Percentiles rank a stretch among this genome's conserved stretches.
These are phyloP conservation scores for Panzeria rudis DNA, from an alignment of 2,888 invertebrate genomes.

Conservation along the genomic window DNA sequence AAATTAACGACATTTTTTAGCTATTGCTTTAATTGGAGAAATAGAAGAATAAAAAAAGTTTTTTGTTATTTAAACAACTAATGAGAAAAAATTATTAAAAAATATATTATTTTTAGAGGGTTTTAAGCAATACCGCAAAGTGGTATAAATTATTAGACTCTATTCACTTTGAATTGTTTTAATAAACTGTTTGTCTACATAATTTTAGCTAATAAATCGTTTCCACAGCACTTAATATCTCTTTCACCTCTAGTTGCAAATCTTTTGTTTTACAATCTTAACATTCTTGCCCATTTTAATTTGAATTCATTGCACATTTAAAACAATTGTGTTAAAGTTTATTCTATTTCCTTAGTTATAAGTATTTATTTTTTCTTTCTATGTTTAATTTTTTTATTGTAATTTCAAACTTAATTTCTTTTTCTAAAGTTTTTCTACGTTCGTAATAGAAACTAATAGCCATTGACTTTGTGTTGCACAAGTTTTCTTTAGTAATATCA, in stretches of 20 bases:
- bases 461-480: conserved; percentile 62
- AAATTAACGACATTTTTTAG: conserved; percentile 53
- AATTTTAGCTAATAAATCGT: conserved; percentile 18
- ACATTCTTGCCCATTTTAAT: conserved; percentile 44
- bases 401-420: conserved; percentile 49
- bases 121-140: conserved; percentile 5
- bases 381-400: conserved; percentile 9
- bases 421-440: conserved; percentile 49
- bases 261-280: background rate
- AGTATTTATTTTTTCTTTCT: conserved; percentile 10
- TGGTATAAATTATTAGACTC: conserved; percentile 19
- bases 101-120: background rate
- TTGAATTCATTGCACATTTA: conserved; percentile 63
- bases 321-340: conserved; percentile 66
- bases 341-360: conserved; percentile 49
- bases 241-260: background rate
- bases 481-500: conserved; percentile 17
- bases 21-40: conserved; percentile 10
- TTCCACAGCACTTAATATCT: background rate
- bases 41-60: background rate
- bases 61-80: background rate
- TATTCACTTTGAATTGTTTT: conserved; percentile 13
- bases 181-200: background rate
- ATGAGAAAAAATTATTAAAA: background rate
- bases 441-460: conserved; percentile 65